These are phyloP conservation scores for Hetaerina americana DNA, from an alignment of 1,140 invertebrate species.

Conservation along the genomic window DNA sequence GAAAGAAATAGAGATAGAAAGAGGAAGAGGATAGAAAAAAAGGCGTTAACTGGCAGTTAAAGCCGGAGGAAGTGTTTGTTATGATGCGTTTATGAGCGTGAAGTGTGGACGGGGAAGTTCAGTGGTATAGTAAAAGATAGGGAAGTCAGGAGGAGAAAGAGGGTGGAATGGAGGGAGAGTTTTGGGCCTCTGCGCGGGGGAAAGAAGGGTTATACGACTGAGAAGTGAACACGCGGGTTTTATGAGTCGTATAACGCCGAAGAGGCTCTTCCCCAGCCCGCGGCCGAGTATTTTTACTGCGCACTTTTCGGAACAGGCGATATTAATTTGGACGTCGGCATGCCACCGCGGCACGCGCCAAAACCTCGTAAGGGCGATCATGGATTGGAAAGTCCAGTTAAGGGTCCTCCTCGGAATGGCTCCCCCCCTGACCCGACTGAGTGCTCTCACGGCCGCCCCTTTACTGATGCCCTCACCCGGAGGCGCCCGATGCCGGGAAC, in stretches of 20 bases:
- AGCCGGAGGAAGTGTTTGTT: not conserved
- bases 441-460: too few relatives aligned
- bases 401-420: too few relatives aligned
- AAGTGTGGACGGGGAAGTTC: not conserved
- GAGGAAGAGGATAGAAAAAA: not conserved
- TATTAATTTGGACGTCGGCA: not conserved
- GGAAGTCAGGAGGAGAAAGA: too few relatives aligned
- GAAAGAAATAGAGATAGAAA: not conserved
- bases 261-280: not conserved
- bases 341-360: not conserved
- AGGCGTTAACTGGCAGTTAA: not conserved
- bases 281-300: not conserved
- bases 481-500: too few relatives aligned
- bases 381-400: too few relatives aligned
- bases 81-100: not conserved
- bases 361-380: too few relatives aligned
- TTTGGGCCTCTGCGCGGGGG: not conserved
- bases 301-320: not conserved
- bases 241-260: not conserved
- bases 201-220: not conserved
- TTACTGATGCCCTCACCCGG: too few relatives aligned
- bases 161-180: too few relatives aligned
- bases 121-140: too few relatives aligned
- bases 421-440: too few relatives aligned
- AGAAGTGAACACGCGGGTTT: not conserved